Evolutionary conservation across 2,797 vertebrate species (phyloP), one percentile per base, ranked within the genome.

Genomic region (Toxotes lorentzi): DNA sequence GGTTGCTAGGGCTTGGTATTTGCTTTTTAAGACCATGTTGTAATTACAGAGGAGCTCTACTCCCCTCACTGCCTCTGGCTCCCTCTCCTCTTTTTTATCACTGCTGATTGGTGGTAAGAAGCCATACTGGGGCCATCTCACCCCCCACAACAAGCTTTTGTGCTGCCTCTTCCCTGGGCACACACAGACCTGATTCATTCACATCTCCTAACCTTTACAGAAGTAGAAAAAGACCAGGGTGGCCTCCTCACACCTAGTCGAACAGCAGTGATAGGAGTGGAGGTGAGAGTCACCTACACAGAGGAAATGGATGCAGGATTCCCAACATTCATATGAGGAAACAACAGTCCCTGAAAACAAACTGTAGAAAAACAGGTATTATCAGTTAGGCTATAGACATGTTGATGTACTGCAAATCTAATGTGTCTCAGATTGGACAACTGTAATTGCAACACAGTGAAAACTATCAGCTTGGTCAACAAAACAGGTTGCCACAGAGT

Each of bases 1-100:
- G 93, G 96, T 97, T 97, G 96, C 95, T 91, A 96, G 92, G 96
- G 95, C 83, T 95, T 93, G 96, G 96, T 95, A 96, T 97, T 95
- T 96, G 93, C 95, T 93, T 95, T 95, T 94, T 88, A 88, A 92
- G 94, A 94, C 93, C 73, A 82, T 95, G 95, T 94, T 95, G 94
- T 96, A 96, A 96, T 96, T 96, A 96, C 94, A 94, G 93, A 96
- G 94, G 91, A 95, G 93, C 94, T 85, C 87, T 54, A 85, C 92
- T 89, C 91, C 86, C 91, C 92, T 94, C 86, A 88, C 91, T 76
- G 91, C 90, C 85, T 89, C 85, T 82, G 30, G 82, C 88, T 94
- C 92, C 87, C 84, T 88, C 82, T 90, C 66, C 77, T 86, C 79
- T 81, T 79, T 93, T 92, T 85, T 83, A 84, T 80, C 84, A 88